phyloP scores from a whole-genome alignment of 2,888 invertebrate genomes.

The Pycnomerus fuliginosus region DNA sequence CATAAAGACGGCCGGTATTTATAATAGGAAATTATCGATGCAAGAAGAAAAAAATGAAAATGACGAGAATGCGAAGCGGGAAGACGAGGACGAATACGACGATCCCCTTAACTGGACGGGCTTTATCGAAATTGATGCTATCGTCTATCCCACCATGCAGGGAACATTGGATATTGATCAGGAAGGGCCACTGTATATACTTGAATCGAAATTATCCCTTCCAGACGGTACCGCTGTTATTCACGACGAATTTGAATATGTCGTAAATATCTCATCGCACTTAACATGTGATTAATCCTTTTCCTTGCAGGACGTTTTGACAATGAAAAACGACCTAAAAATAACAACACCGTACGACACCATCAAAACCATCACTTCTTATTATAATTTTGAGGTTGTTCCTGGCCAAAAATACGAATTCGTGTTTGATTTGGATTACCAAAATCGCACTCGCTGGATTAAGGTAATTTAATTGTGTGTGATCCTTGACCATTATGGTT shows the following conservation, averaged over 20 bases:
- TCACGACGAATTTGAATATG: constrained; percentile 58
- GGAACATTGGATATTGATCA: constrained; percentile 59
- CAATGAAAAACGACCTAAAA: constrained; percentile 59
- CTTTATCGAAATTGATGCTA: constrained; percentile 58
- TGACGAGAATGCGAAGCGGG: constrained; percentile 47
- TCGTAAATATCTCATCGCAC: constrained; percentile 48
- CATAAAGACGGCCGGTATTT: constrained; percentile 46
- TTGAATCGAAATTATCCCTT: constrained; percentile 55
- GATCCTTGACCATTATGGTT: constrained; percentile 15
- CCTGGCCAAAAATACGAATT: constrained; percentile 53
- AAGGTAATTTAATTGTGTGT: constrained; percentile 44
- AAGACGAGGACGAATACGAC: constrained; percentile 50
- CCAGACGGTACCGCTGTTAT: constrained; percentile 59
- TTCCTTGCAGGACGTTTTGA: constrained; percentile 49
- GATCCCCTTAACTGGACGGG: constrained; percentile 59
- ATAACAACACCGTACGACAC: constrained; percentile 58
- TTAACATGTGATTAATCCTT: not conserved
- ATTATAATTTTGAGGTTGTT: constrained; percentile 55
- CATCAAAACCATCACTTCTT: constrained; percentile 55
- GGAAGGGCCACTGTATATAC: constrained; percentile 53
- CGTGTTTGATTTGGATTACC: constrained; percentile 53
- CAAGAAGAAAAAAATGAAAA: constrained; percentile 50
- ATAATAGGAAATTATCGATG: constrained; percentile 33
- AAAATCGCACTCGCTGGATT: constrained; percentile 50
- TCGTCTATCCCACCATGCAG: constrained; percentile 60